A percentile compares a stretch with the other conserved stretches of the same genome.
phyloP scores from a whole-genome alignment of 2,113 vertebrate species.

The Lathamus discolor region DNA sequence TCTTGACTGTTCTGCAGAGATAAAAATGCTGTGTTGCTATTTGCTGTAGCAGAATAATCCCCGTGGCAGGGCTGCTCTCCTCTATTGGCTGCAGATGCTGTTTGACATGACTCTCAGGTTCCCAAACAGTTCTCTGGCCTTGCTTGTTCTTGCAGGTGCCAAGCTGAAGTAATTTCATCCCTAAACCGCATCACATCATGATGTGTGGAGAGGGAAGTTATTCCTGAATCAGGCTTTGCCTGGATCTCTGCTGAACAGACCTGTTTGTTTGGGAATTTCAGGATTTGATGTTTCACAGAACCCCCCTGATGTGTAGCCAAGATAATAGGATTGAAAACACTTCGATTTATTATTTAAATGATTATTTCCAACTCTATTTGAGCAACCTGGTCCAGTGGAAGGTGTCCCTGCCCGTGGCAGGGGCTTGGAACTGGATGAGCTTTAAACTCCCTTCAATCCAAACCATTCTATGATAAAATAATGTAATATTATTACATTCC shows the following conservation, averaged over 20 bases:
- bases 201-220: neutral
- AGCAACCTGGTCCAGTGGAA: neutral
- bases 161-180: neutral
- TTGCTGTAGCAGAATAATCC: too few relatives aligned
- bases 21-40: accelerated
- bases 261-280: neutral
- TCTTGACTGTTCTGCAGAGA: neutral
- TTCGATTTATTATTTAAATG: neutral
- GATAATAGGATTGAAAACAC: neutral
- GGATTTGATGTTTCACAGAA: neutral
- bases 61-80: neutral
- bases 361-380: neutral
- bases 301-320: neutral
- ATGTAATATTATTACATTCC: neutral
- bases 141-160: neutral
- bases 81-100: neutral
- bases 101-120: neutral
- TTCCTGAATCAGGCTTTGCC: neutral
- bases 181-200: accelerated
- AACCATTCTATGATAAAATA: neutral
- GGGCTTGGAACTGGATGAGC: neutral
- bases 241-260: neutral
- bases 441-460: neutral
- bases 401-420: neutral
- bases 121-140: neutral